phyloP scores from a whole-genome alignment of 2,113 vertebrate genomes.

The Bos javanicus region DNA sequence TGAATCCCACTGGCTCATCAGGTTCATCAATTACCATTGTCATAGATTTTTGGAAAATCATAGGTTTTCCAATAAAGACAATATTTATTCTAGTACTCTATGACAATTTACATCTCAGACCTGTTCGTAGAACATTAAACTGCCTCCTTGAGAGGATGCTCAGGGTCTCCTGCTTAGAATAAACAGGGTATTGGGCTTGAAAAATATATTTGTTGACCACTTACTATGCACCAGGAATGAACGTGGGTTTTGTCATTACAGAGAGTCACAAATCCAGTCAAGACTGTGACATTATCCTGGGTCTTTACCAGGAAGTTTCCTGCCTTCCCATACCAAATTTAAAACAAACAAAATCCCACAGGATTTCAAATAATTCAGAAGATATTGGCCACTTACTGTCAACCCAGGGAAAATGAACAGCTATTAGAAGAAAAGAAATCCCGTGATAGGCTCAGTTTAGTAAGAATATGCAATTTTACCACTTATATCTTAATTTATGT shows the following conservation, averaged over 20 bases:
- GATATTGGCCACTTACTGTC: constrained; percentile 2
- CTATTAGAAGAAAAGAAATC: background rate
- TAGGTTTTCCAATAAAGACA: background rate
- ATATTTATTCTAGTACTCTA: background rate
- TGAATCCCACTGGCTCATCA: background rate
- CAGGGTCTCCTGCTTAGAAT: background rate
- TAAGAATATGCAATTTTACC: constrained; percentile 36
- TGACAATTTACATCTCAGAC: background rate
- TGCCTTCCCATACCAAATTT: background rate
- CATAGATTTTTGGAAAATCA: background rate
- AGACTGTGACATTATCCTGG: background rate
- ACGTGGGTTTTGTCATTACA: background rate
- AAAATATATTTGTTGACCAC: background rate
- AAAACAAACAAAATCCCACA: constrained; percentile 22
- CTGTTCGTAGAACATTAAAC: background rate
- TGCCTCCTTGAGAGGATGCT: background rate
- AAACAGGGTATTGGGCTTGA: background rate
- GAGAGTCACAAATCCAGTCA: background rate
- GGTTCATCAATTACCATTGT: background rate
- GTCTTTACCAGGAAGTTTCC: background rate
- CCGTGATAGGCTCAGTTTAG: background rate
- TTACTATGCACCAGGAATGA: background rate
- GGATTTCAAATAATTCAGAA: constrained; percentile 15
- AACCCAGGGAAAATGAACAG: background rate
- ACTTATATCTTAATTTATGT: constrained; percentile 57